Conservation (phyloP, 2,797 vertebrate species). For the Iguana delicatissima region DNA sequence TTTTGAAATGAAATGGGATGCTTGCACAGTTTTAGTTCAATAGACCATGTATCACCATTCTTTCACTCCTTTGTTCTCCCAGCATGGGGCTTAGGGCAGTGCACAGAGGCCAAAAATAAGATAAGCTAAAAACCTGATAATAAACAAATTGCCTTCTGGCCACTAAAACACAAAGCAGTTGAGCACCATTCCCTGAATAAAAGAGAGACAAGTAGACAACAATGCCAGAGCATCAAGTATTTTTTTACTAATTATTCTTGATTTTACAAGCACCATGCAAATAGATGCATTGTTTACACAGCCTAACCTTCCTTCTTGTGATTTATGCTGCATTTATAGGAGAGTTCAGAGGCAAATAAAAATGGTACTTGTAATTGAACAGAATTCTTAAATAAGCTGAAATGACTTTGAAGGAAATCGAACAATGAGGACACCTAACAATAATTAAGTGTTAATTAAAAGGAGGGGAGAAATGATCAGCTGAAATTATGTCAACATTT, state of each 20-base stretch:
- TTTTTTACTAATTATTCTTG: constrained; percentile 14
- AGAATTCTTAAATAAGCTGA: constrained; percentile 37
- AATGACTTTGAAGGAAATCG: constrained; percentile 36
- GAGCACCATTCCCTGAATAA: too few species aligned
- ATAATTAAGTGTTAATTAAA: constrained; percentile 36
- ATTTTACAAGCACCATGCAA: constrained; percentile 42
- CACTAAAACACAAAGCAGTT: too few species aligned
- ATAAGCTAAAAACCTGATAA: too few species aligned
- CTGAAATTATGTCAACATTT: background rate
- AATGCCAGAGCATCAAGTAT: background rate
- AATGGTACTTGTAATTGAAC: constrained; percentile 22
- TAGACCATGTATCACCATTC: too few species aligned
- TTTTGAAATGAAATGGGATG: too few species aligned
- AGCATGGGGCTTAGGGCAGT: too few species aligned
- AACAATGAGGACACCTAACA: constrained; percentile 16
- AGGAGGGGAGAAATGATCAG: background rate
- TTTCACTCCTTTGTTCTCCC: too few species aligned
- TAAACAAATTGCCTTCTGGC: too few species aligned
- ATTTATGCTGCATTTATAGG: constrained; percentile 46
- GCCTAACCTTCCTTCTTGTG: constrained; percentile 27
- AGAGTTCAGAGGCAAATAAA: constrained; percentile 42
- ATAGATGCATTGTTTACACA: constrained; percentile 48
- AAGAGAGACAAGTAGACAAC: too few species aligned
- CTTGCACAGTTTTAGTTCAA: too few species aligned
- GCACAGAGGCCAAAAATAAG: too few species aligned